Percentiles rank a stretch among this genome's conserved stretches.
These are phyloP conservation scores for Catocala fraxini DNA, from an alignment of 2,888 invertebrate species.

Conservation along the genomic window DNA sequence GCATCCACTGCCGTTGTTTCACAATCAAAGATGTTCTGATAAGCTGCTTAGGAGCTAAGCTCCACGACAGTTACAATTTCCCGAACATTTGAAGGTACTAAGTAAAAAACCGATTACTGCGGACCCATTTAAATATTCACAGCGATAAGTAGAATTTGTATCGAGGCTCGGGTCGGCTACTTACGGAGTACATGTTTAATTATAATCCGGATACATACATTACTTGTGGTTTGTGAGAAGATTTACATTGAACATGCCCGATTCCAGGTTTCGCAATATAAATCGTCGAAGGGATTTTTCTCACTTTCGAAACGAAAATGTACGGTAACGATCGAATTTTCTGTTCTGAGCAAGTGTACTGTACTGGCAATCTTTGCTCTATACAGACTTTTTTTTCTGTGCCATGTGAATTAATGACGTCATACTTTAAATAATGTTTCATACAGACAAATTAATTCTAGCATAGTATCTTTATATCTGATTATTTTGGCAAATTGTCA, in stretches of 20 bases:
- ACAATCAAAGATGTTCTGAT: conserved; percentile 4
- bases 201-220: conserved; percentile 7
- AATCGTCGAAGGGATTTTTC: too few species aligned
- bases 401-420: too few species aligned
- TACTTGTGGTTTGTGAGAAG: not conserved
- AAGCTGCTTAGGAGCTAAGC: conserved; percentile 9
- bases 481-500: too few species aligned
- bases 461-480: too few species aligned
- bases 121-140: conserved; percentile 38
- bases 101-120: conserved; percentile 39
- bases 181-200: not conserved
- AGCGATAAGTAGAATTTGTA: conserved; percentile 25
- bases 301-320: too few species aligned
- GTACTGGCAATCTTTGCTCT: too few species aligned
- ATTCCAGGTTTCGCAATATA: too few species aligned
- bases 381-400: too few species aligned
- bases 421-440: too few species aligned
- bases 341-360: too few species aligned
- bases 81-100: conserved; percentile 22
- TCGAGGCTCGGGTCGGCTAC: conserved; percentile 2
- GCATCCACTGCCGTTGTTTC: not conserved
- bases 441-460: too few species aligned
- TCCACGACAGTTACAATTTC: conserved; percentile 13
- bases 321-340: too few species aligned
- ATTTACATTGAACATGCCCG: not conserved